A percentile compares a stretch with the other conserved stretches of the same genome.
phyloP scores from a whole-genome alignment of 30 jellyfish, hydroid and myxozoan genomes.

The Hydra vulgaris region DNA sequence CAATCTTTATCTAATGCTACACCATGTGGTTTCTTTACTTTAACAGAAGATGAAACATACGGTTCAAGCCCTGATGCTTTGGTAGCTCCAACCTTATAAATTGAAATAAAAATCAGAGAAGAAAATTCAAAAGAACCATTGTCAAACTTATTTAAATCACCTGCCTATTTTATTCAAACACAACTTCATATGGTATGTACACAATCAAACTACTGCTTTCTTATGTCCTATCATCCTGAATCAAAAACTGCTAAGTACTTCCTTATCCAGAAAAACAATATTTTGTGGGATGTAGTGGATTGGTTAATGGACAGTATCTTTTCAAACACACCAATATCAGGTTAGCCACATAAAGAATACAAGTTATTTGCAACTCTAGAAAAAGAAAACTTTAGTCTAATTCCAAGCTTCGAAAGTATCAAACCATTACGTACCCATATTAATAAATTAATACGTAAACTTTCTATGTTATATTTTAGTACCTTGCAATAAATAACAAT shows the following conservation, averaged over 20 bases:
- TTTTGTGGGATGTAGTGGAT: no score
- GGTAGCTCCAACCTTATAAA: not conserved
- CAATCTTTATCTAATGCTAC: conserved; percentile 4
- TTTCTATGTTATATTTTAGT: not conserved
- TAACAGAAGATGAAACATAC: conserved; percentile 10
- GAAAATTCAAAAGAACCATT: not conserved
- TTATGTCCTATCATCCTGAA: no score
- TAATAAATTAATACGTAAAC: not conserved
- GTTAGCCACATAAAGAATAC: no score
- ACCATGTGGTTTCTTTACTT: conserved; percentile 11
- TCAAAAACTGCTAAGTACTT: no score
- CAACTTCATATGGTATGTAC: no score
- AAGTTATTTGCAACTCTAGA: no score
- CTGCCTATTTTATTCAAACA: conserved; percentile 3
- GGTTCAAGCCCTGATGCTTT: conserved; percentile 26
- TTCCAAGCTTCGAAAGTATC: conserved; percentile 1
- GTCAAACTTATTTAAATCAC: not conserved
- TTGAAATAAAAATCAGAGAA: conserved; percentile 20
- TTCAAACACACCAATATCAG: no score
- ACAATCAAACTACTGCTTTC: not conserved
- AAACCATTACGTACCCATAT: not conserved
- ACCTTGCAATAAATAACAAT: not conserved
- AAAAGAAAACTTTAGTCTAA: not conserved
- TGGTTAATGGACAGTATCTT: no score
- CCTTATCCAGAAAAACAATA: no score